Percentiles rank a stretch among this genome's conserved stretches.
These are phyloP conservation scores for Ifrita kowaldi DNA, from an alignment of 2,113 vertebrate species.

Conservation along the genomic window DNA sequence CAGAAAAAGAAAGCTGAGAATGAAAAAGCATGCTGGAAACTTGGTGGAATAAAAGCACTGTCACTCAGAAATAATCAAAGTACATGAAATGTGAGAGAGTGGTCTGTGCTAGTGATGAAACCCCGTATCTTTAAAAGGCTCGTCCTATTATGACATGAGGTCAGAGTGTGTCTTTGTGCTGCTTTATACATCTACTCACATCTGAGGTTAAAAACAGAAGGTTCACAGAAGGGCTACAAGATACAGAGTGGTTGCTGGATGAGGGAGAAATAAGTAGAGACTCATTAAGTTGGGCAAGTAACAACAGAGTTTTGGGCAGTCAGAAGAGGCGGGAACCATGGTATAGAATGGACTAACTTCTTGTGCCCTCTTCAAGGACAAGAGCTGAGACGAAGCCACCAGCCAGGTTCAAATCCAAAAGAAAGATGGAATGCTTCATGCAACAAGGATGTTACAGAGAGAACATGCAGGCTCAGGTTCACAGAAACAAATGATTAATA, in stretches of 20 bases:
- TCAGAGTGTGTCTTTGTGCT: neutral
- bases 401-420: neutral
- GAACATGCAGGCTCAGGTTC: neutral
- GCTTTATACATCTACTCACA: neutral
- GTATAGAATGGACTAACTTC: accelerated
- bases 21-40: neutral
- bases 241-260: neutral
- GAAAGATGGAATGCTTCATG: neutral
- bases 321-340: accelerated
- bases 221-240: neutral
- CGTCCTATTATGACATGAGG: neutral
- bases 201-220: neutral
- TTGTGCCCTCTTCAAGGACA: neutral
- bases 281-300: neutral
- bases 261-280: neutral
- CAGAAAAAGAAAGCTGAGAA: neutral
- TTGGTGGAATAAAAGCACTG: neutral
- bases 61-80: neutral
- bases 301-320: neutral
- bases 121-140: neutral
- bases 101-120: neutral
- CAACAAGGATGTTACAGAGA: neutral
- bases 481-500: neutral
- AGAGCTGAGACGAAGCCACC: neutral
- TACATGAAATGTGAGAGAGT: neutral